Evolutionary conservation across 2,113 vertebrate genomes (phyloP).

Genomic region (Helogale parvula): DNA sequence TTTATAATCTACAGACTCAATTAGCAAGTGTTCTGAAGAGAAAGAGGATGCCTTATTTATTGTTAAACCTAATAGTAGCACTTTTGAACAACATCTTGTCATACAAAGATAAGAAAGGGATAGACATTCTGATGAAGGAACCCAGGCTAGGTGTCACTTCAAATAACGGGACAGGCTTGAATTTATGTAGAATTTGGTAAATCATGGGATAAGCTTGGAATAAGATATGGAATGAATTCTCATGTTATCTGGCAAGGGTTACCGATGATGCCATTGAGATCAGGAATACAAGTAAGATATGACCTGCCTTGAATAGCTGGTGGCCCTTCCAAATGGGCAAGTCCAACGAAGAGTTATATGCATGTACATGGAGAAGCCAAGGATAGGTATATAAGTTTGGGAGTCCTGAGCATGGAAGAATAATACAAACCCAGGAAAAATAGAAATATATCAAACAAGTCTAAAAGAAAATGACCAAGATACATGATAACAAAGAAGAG

Average conservation of each 20-base stretch:
- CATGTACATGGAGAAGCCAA: not conserved
- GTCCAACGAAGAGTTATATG: not conserved
- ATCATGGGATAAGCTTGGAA: fast-evolving
- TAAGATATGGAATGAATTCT: not conserved
- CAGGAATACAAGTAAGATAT: not conserved
- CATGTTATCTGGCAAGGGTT: not conserved
- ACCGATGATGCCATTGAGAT: not conserved
- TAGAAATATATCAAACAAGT: not conserved
- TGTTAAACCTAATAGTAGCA: no score
- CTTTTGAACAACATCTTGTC: not conserved
- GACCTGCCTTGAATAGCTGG: not conserved
- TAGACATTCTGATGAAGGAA: not conserved
- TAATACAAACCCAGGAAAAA: not conserved
- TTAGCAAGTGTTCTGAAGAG: not conserved
- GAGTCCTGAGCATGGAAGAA: not conserved
- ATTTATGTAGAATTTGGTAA: not conserved
- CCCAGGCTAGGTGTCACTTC: not conserved
- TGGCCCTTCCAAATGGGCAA: not conserved
- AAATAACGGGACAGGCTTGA: not conserved
- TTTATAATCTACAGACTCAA: not conserved
- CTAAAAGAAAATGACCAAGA: not conserved
- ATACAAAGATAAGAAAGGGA: not conserved
- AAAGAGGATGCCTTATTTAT: not conserved
- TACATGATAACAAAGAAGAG: not conserved
- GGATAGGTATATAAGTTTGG: not conserved